Percentiles rank a stretch among this genome's conserved stretches.
Conservation (phyloP, 1,140 invertebrate species). For the Drosophila suzukii region DNA sequence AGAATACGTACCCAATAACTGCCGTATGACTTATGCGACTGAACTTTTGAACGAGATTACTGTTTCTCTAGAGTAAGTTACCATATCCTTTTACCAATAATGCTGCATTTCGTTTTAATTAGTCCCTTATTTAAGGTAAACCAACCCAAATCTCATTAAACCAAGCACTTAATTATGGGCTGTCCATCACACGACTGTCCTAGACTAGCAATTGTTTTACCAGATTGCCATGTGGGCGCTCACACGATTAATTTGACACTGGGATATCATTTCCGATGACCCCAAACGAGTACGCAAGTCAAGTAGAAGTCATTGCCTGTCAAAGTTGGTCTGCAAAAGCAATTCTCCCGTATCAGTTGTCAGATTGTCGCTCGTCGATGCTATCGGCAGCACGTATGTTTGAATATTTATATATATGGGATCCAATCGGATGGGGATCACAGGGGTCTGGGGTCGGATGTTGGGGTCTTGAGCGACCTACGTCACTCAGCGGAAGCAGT, state of each 20-base stretch:
- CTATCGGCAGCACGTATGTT: constrained; percentile 6
- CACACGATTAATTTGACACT: constrained; percentile 5
- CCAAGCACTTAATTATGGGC: neutral
- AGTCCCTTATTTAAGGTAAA: too few species aligned
- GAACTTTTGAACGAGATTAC: too few species aligned
- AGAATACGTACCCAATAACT: neutral
- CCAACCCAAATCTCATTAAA: too few species aligned
- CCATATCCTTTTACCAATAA: too few species aligned
- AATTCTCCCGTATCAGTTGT: constrained; percentile 39
- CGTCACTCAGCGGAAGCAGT: constrained; percentile 38
- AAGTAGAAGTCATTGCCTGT: constrained; percentile 32
- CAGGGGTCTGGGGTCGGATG: constrained; percentile 6
- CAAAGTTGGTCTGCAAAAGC: constrained; percentile 37
- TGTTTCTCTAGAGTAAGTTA: too few species aligned
- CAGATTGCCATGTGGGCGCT: constrained; percentile 1
- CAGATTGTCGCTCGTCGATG: constrained; percentile 32
- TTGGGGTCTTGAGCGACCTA: constrained; percentile 6
- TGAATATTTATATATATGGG: constrained; percentile 3
- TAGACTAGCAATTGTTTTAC: constrained; percentile 24
- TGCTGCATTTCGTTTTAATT: too few species aligned
- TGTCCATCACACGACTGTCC: constrained; percentile 3
- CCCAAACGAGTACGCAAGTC: constrained; percentile 18
- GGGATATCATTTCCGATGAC: neutral
- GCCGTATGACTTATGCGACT: neutral
- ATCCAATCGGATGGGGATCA: constrained; percentile 2